A percentile compares a stretch with the other conserved stretches of the same genome.
Evolutionary conservation across 2,113 vertebrate species (phyloP).

Genomic region (Epinephelus fuscoguttatus): DNA sequence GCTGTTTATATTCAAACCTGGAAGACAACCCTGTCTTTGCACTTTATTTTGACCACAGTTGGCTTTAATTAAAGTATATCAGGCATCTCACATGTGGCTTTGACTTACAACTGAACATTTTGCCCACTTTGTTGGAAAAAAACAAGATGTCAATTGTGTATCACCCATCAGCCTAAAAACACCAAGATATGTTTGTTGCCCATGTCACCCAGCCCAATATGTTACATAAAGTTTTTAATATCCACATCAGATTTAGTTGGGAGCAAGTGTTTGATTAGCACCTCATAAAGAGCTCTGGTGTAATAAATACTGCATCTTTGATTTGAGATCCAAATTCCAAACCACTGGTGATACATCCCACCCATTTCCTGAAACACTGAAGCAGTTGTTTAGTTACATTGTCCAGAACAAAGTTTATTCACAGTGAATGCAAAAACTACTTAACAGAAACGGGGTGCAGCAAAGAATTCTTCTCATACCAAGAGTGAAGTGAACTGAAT

Average conservation of each 20-base stretch:
- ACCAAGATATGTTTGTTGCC: too few species aligned
- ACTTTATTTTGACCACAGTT: too few species aligned
- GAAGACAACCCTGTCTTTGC: too few species aligned
- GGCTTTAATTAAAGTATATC: too few species aligned
- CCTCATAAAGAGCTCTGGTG: background rate
- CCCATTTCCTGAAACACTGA: background rate
- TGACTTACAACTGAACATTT: too few species aligned
- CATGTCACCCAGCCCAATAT: too few species aligned
- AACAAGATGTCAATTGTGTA: too few species aligned
- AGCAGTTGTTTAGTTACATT: background rate
- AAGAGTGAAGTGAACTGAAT: background rate
- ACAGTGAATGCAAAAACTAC: background rate
- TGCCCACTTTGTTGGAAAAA: too few species aligned
- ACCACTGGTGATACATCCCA: background rate
- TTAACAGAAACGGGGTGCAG: background rate
- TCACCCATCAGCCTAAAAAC: too few species aligned
- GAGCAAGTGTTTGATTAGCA: background rate
- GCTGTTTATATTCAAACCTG: too few species aligned
- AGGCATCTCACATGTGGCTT: too few species aligned
- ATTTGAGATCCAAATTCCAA: constrained; percentile 8
- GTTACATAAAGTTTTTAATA: background rate
- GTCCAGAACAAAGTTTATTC: background rate
- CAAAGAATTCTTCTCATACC: background rate
- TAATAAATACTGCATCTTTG: background rate
- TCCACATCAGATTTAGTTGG: background rate